phyloP scores from a whole-genome alignment of 2,797 vertebrate species.

The Corythornis leucogaster region DNA sequence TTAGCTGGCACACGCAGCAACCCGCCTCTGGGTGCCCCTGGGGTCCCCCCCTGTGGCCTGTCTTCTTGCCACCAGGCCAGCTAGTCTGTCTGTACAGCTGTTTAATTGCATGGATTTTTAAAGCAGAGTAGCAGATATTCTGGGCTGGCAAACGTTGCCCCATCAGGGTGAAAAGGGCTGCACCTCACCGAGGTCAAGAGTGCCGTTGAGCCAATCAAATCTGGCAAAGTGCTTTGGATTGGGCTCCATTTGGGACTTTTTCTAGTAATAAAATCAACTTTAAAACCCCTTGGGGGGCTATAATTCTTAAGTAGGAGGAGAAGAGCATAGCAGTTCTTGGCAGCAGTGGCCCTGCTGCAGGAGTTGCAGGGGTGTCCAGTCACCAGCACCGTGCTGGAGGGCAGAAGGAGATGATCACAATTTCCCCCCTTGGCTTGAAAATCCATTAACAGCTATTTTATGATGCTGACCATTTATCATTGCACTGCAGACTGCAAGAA shows the following conservation, averaged over 20 bases:
- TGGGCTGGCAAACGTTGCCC: neutral
- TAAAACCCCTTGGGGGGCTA: neutral
- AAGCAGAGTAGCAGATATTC: neutral
- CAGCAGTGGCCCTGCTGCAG: neutral
- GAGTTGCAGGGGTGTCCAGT: neutral
- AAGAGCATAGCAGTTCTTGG: neutral
- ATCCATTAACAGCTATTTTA: slow-evolving; percentile 61
- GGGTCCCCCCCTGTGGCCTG: neutral
- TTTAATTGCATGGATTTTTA: neutral
- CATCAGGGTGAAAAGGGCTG: neutral
- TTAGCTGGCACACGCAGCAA: neutral
- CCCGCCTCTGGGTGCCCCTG: neutral
- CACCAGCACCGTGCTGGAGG: neutral
- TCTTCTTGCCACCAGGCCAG: neutral
- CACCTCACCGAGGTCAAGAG: neutral
- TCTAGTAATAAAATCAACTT: neutral
- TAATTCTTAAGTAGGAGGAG: neutral
- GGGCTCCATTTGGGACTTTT: neutral
- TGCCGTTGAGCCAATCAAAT: neutral
- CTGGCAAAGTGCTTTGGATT: neutral
- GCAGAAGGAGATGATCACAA: slow-evolving; percentile 30
- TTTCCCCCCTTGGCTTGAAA: slow-evolving; percentile 60
- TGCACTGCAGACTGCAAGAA: neutral
- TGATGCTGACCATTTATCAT: slow-evolving; percentile 47
- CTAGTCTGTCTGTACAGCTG: neutral